phyloP scores from a whole-genome alignment of 2,113 vertebrate species.

The Gopherus evgoodei region DNA sequence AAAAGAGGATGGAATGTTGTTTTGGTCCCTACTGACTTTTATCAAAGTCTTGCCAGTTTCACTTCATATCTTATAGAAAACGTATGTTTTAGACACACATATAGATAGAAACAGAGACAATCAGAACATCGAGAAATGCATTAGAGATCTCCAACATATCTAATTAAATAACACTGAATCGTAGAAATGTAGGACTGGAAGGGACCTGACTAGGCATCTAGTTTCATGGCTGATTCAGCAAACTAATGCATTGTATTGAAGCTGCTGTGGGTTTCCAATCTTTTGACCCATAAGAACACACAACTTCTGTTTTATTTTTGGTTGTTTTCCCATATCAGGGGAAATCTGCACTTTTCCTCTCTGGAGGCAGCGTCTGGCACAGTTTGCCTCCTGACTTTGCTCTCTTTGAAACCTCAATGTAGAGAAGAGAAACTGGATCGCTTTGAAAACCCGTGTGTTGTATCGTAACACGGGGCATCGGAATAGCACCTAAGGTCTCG shows the following conservation, averaged over 20 bases:
- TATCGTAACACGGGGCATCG: background rate
- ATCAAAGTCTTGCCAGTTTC: background rate
- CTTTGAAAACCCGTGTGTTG: background rate
- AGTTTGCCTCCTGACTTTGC: background rate
- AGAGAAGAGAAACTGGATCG: background rate
- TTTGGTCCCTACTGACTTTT: background rate
- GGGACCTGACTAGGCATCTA: background rate
- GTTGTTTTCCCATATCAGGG: background rate
- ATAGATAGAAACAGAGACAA: background rate
- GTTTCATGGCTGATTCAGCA: accelerated
- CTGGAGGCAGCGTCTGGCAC: background rate
- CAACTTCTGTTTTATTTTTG: background rate
- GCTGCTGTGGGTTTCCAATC: accelerated
- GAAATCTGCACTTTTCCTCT: background rate
- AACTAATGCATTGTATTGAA: accelerated
- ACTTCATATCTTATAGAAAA: background rate
- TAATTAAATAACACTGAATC: background rate
- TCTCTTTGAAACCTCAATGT: background rate
- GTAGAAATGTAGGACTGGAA: background rate
- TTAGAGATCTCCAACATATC: no score
- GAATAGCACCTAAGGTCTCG: background rate
- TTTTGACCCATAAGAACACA: background rate
- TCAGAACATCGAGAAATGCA: accelerated
- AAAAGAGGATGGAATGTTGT: background rate
- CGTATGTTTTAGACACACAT: background rate